A percentile compares a stretch with the other conserved stretches of the same genome.
phyloP scores from a whole-genome alignment of 2,888 invertebrate genomes.

The Teinopalpus imperialis region DNA sequence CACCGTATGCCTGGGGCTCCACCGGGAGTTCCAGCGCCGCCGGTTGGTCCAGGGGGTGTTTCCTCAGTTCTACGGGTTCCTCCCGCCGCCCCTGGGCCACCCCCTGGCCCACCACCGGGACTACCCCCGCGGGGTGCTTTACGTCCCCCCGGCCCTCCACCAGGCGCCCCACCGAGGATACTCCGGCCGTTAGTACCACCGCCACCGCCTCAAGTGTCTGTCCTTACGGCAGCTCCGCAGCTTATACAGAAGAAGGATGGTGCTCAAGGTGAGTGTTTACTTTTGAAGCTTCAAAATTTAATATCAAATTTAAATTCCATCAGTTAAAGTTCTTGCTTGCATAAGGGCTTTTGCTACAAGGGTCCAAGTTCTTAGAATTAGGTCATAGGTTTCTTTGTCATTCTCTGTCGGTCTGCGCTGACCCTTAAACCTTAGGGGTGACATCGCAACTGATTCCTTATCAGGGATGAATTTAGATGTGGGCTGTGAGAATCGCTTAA shows the following conservation, averaged over 20 bases:
- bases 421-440: too few species aligned
- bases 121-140: conserved; percentile 59
- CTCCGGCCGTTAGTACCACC: conserved; percentile 83
- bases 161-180: conserved; percentile 85
- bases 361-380: too few species aligned
- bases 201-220: conserved; percentile 83
- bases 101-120: conserved; percentile 68
- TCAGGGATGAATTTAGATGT: too few species aligned
- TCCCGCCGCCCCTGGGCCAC: conserved; percentile 37
- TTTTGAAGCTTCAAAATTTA: conserved; percentile 5
- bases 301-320: too few species aligned
- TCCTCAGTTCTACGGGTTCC: conserved; percentile 29
- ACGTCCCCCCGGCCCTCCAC: conserved; percentile 84
- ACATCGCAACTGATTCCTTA: too few species aligned
- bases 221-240: conserved; percentile 91
- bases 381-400: too few species aligned
- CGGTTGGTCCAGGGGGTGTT: conserved; percentile 40
- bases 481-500: too few species aligned
- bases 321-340: too few species aligned
- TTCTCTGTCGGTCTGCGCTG: too few species aligned
- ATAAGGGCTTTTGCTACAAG: too few species aligned
- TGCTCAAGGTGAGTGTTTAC: conserved; percentile 62
- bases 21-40: conserved; percentile 26
- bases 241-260: conserved; percentile 88
- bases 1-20: conserved; percentile 7